A percentile compares a stretch with the other conserved stretches of the same genome.
Conservation (phyloP, 1,140 invertebrate genomes). For the Papilio aristodemus region DNA sequence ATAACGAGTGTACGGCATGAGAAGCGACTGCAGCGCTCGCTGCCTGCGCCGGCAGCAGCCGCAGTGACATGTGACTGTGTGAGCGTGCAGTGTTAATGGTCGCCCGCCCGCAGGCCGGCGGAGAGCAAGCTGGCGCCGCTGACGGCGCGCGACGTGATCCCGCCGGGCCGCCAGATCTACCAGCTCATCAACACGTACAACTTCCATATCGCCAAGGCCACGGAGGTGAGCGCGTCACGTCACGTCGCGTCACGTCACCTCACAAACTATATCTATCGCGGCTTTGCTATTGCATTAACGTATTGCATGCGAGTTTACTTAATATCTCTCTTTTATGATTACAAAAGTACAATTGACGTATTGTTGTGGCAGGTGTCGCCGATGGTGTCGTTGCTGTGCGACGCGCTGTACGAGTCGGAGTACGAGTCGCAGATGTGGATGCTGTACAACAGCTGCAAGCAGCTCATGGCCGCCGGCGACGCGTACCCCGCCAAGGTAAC, state of each 20-base stretch:
- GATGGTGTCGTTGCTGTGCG: constrained; percentile 89
- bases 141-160: constrained; percentile 90
- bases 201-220: constrained; percentile 90
- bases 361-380: constrained; percentile 80
- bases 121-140: constrained; percentile 90
- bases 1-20: too few species aligned
- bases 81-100: too few species aligned
- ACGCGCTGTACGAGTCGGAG: constrained; percentile 95
- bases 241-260: too few species aligned
- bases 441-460: constrained; percentile 96
- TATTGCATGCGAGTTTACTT: too few species aligned
- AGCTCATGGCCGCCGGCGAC: constrained; percentile 91
- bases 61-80: background rate
- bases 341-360: too few species aligned
- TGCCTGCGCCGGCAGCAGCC: too few species aligned
- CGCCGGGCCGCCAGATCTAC: constrained; percentile 93
- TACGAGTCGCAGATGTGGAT: constrained; percentile 98
- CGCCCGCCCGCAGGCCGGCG: constrained; percentile 85
- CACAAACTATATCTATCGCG: too few species aligned
- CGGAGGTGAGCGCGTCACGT: constrained; percentile 86
- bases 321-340: too few species aligned
- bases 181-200: constrained; percentile 92
- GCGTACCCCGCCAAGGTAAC: constrained; percentile 92
- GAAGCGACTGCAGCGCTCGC: too few species aligned
- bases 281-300: too few species aligned